These are phyloP conservation scores for Cebidichthys violaceus DNA, from an alignment of 2,113 vertebrate genomes.

Conservation along the genomic window DNA sequence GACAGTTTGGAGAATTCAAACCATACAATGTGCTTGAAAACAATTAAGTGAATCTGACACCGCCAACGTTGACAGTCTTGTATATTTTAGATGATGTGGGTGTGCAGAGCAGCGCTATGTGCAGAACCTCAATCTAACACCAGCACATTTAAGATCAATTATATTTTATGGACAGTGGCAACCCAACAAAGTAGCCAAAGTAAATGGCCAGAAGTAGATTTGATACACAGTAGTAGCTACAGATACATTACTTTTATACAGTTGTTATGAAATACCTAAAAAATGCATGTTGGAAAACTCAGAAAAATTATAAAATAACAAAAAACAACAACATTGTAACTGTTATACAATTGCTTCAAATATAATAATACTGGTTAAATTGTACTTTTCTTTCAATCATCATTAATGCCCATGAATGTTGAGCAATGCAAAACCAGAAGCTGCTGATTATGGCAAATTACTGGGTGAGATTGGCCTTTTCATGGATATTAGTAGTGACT, in stretches of 20 bases:
- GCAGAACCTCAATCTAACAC: not conserved
- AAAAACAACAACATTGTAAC: not conserved
- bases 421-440: conserved; percentile 13
- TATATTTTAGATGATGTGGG: not conserved
- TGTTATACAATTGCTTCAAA: not conserved
- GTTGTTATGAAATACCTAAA: not conserved
- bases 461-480: conserved; percentile 8
- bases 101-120: not conserved
- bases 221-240: not conserved
- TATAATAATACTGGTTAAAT: not conserved
- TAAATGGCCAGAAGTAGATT: not conserved
- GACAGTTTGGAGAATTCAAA: conserved; percentile 20
- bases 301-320: not conserved
- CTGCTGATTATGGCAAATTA: not conserved
- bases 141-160: not conserved
- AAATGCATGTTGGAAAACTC: not conserved
- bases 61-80: not conserved
- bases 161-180: not conserved
- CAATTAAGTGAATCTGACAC: conserved; percentile 14
- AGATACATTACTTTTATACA: not conserved
- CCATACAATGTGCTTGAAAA: not conserved
- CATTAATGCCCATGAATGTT: not conserved
- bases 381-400: not conserved
- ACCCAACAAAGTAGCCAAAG: not conserved
- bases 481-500: conserved; percentile 31